Evolutionary conservation across 2,888 invertebrate species (phyloP), one percentile per base, ranked within the genome.

Genomic region (Cremastobaeus sp.): DNA sequence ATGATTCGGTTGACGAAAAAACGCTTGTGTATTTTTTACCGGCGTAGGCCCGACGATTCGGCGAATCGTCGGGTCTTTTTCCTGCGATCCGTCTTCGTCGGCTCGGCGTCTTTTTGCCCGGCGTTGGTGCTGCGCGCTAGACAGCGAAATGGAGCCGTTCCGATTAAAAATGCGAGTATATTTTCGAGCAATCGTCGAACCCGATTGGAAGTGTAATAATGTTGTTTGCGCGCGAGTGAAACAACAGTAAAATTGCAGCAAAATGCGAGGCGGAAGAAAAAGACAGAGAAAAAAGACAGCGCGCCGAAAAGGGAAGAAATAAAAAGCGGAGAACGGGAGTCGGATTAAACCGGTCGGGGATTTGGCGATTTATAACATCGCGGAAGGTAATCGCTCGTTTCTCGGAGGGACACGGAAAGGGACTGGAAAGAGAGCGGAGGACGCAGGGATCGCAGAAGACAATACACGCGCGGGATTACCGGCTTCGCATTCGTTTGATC

Each of bases 281-380:
- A 15, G n/a, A n/a, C n/a, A n/a, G n/a, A n/a, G 28, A 9, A 34
- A 32, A 32, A 39, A 14, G 9, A 37, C 4, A 11, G 32, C 5
- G 9, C 4, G 3, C 15, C 17, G 43, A 35, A 35, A 35, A 11
- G 43, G 17, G 17, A 20, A 25, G 37, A 60, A 52, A 39, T 57
- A 69, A 54, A 57, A 69, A 48, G 30, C 17, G 47, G 39, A 54
- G 60, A 41, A 66, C 59, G 50, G 45, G 39, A 64, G 64, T 47
- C 48, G 70, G 68, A 74, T 81, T 78, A 79, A 80, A 78, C 83
- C 82, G 83, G 82, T 84, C 83, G 79, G 79, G 80, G 80, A 82
- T 83, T 81, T 78, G 78, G 79, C 79, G 81, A 83, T 83, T 83
- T 83, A 83, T 82, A 79, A 80, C 80, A 76, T 72, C 74, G 77